These are phyloP conservation scores for Serrognathus titanus DNA, from an alignment of 2,888 invertebrate genomes.

Conservation along the genomic window DNA sequence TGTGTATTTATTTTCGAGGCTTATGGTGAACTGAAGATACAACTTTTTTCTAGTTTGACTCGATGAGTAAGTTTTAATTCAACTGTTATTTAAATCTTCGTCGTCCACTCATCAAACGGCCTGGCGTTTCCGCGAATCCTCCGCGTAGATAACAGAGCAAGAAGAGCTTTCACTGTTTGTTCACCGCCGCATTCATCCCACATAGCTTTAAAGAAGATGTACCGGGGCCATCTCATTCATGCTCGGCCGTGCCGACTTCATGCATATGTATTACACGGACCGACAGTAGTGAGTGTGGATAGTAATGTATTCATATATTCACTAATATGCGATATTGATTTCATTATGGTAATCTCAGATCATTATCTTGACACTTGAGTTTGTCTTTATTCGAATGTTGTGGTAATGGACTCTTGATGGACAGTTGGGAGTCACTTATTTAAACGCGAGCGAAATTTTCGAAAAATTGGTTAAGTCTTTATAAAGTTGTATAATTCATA, in stretches of 20 bases:
- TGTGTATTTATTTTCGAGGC: too few species aligned
- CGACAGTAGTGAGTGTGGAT: conserved; percentile 30
- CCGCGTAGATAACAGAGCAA: conserved; percentile 12
- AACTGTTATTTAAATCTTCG: too few species aligned
- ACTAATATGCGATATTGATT: conserved; percentile 49
- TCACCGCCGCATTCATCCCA: conserved; percentile 26
- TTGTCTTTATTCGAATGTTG: conserved; percentile 40
- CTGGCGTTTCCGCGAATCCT: conserved; percentile 12
- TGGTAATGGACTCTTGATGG: conserved; percentile 29
- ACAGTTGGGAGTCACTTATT: conserved; percentile 15
- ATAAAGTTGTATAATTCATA: too few species aligned
- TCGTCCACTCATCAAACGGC: too few species aligned
- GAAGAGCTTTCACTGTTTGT: conserved; percentile 17
- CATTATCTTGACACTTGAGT: conserved; percentile 47
- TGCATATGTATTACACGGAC: conserved; percentile 33
- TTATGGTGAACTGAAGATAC: too few species aligned
- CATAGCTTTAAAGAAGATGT: conserved; percentile 35
- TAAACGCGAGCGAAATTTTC: too few species aligned
- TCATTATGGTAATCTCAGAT: conserved; percentile 48
- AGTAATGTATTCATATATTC: conserved; percentile 48
- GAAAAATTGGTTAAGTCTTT: too few species aligned
- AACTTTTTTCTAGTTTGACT: too few species aligned
- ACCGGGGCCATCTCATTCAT: conserved; percentile 33
- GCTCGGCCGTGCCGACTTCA: conserved; percentile 24
- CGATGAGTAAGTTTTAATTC: too few species aligned